A percentile compares a stretch with the other conserved stretches of the same genome.
These are phyloP conservation scores for Somateria mollissima DNA, from an alignment of 2,797 vertebrate species.

Conservation along the genomic window DNA sequence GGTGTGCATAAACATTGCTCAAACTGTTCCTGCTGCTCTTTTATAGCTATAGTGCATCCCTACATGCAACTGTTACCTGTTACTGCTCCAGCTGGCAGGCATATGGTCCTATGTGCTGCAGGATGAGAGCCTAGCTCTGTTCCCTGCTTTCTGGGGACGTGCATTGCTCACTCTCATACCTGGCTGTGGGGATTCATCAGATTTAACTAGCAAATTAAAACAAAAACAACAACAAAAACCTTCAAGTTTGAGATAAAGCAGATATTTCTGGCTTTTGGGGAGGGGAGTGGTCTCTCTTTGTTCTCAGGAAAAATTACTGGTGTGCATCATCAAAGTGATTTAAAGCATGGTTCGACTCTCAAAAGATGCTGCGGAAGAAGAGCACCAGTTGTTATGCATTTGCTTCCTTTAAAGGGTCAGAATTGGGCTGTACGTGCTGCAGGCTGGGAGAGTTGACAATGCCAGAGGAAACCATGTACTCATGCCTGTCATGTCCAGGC, in stretches of 20 bases:
- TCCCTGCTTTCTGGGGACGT: neutral
- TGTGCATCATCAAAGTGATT: constrained; percentile 10
- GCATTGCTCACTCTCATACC: neutral
- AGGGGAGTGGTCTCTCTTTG: neutral
- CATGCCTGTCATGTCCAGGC: neutral
- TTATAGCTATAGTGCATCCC: neutral
- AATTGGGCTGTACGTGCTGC: neutral
- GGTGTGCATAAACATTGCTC: neutral
- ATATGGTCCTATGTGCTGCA: neutral
- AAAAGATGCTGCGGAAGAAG: neutral
- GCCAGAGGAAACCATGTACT: neutral
- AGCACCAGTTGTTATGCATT: neutral
- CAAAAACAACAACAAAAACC: neutral
- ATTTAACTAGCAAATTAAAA: neutral
- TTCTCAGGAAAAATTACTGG: constrained; percentile 1
- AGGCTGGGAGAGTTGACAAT: neutral
- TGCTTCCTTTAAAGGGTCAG: constrained; percentile 2
- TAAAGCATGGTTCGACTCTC: constrained; percentile 2
- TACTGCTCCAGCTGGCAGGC: neutral
- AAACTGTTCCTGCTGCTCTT: neutral
- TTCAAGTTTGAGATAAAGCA: constrained; percentile 14
- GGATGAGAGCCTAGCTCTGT: neutral
- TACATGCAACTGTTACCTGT: neutral
- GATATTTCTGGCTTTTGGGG: neutral
- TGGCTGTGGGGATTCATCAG: neutral